Percentiles rank a stretch among this genome's conserved stretches.
Evolutionary conservation across 1,140 invertebrate species (phyloP).

Genomic region (Platyura marginata): DNA sequence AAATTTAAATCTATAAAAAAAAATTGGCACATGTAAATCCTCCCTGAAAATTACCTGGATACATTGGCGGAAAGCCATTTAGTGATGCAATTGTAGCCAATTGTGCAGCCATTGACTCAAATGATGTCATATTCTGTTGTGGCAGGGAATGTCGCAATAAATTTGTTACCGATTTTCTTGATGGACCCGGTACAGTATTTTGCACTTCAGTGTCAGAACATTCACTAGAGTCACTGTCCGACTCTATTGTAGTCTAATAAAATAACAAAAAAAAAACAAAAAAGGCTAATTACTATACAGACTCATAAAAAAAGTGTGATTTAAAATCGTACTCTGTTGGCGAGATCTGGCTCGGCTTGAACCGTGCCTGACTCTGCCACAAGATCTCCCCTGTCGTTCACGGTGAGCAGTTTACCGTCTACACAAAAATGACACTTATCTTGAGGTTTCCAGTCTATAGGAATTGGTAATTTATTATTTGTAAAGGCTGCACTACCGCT

Average conservation of each 20-base stretch:
- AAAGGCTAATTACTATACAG: not conserved
- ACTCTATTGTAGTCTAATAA: slow-evolving; percentile 10
- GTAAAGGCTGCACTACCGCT: not conserved
- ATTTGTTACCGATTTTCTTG: slow-evolving; percentile 10
- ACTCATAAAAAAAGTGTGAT: too few species aligned
- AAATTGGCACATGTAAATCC: not conserved
- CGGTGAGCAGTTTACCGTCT: slow-evolving; percentile 46
- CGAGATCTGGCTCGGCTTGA: slow-evolving; percentile 10
- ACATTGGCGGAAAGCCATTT: slow-evolving; percentile 1
- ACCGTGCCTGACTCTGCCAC: slow-evolving; percentile 19
- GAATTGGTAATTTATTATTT: slow-evolving; percentile 9
- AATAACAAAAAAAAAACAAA: not conserved
- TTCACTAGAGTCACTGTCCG: slow-evolving; percentile 20
- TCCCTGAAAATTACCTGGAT: not conserved
- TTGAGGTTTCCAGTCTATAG: slow-evolving; percentile 65
- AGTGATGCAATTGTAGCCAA: slow-evolving; percentile 9
- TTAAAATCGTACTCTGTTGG: slow-evolving; percentile 7
- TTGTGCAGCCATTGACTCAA: slow-evolving; percentile 23
- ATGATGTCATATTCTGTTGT: slow-evolving; percentile 20
- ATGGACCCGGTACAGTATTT: not conserved
- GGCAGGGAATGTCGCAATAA: slow-evolving; percentile 6
- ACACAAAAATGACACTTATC: slow-evolving; percentile 77
- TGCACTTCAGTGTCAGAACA: slow-evolving; percentile 7
- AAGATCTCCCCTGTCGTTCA: slow-evolving; percentile 23
- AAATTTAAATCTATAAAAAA: too few species aligned